Evolutionary conservation across 2,113 vertebrate species (phyloP), one percentile per base, ranked within the genome.

Genomic region (Stigmatopora argus): DNA sequence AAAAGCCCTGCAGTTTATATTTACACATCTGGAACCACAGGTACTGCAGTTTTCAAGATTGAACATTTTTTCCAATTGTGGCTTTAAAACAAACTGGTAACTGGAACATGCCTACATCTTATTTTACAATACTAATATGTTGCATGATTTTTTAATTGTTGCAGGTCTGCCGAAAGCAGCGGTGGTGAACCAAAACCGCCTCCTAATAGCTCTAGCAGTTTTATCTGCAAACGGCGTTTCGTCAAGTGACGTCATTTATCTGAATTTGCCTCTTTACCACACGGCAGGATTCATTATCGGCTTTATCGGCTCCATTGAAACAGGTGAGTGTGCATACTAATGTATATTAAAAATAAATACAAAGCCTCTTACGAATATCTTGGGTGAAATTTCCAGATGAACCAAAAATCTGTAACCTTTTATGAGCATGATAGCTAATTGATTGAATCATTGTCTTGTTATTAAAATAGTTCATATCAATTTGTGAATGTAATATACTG

Each of bases 21-120:
- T 68, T 95, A 94, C 80, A 96, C 94, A 5, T 96, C 94, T 65
- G 95, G 94, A 69, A 95, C 93, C 17, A 95, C 93, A 91, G 94
- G 94, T 94, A 89, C 0, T 59, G 10, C 53, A 38, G 78, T 18
- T n/a, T 67, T 26, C 11, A 41, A 41, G 9, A 41, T 41, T 41
- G 38, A 41, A 41, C 38, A 41, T 2, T 41, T 41, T 41, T 41
- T 2, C 38, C 4, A 8, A 41, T 10, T 41, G 38, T 41, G 38
- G 9, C 38, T 41, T 41, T 8, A 41, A 7, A 41, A 41, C 38
- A 41, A 41, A 41, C 5, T 41, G 38, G 4, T 41, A 41, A 41
- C 9, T 4, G 4, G 38, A 7, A 10, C 38, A 41, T 41, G 38
- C 38, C 38, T 41, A 41, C 38, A 8, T 41, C 38, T 41, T 41